These are phyloP conservation scores for Perca flavescens DNA, from an alignment of 2,113 vertebrate genomes.

Conservation along the genomic window DNA sequence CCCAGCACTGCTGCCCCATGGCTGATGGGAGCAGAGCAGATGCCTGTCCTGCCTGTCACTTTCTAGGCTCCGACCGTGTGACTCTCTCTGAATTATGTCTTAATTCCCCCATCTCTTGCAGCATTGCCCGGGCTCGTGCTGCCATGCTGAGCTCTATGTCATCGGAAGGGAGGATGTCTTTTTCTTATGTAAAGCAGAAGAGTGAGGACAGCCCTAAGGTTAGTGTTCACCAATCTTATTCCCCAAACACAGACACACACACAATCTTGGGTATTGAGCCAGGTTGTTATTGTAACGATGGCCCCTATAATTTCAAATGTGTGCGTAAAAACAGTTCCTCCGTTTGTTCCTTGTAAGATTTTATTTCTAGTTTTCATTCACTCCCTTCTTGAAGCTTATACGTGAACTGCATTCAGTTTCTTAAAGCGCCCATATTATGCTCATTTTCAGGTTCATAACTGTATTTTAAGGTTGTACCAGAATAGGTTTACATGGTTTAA, in stretches of 20 bases:
- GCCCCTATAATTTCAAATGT: not conserved
- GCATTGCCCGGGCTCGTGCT: slow-evolving; percentile 90
- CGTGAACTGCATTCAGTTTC: not conserved
- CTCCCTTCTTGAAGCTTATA: not conserved
- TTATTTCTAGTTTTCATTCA: not conserved
- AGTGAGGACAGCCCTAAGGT: slow-evolving; percentile 98
- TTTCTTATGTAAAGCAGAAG: slow-evolving; percentile 94
- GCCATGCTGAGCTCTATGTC: slow-evolving; percentile 89
- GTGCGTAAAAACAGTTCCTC: not conserved
- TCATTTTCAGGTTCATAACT: no score
- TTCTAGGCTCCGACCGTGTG: slow-evolving; percentile 30
- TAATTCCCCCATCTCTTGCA: slow-evolving; percentile 33
- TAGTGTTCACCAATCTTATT: slow-evolving; percentile 40
- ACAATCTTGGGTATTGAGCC: not conserved
- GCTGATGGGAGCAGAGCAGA: slow-evolving; percentile 37
- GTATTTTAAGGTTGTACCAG: no score
- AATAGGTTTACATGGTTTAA: no score
- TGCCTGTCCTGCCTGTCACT: slow-evolving; percentile 39
- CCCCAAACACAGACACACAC: slow-evolving; percentile 13
- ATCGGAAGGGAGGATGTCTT: slow-evolving; percentile 91
- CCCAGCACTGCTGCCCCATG: not conserved
- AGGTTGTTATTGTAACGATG: not conserved
- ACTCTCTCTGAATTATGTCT: slow-evolving; percentile 31
- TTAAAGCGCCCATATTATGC: no score
- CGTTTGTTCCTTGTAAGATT: not conserved